These are phyloP conservation scores for Oscheius onirici DNA, from an alignment of 2,888 invertebrate genomes.

Conservation along the genomic window DNA sequence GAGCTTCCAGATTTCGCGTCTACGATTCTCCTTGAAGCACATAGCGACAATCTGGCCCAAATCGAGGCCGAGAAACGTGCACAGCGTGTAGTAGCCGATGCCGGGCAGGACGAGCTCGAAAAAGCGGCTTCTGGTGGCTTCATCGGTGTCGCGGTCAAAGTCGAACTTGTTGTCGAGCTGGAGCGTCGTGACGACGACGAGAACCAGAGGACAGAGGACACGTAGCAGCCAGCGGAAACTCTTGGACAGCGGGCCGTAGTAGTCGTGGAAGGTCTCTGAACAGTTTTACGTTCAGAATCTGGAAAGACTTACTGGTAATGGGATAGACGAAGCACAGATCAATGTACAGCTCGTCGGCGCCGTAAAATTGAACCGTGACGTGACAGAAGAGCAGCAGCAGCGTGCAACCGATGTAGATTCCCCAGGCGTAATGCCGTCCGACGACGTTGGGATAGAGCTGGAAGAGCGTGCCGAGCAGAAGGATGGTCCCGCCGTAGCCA, in stretches of 20 bases:
- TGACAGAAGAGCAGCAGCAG: not conserved
- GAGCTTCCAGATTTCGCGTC: too few species aligned
- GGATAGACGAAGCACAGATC: slow-evolving; percentile 5
- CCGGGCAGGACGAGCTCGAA: not conserved
- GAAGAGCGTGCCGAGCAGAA: not conserved
- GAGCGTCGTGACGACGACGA: not conserved
- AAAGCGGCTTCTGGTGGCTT: not conserved
- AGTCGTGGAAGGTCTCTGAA: not conserved
- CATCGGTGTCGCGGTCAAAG: not conserved
- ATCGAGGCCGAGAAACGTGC: too few species aligned
- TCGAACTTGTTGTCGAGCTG: not conserved
- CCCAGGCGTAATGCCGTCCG: not conserved
- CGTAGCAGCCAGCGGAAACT: not conserved
- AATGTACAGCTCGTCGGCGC: not conserved
- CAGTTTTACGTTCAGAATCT: not conserved
- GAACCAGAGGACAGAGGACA: not conserved
- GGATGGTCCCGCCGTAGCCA: not conserved
- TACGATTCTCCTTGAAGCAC: too few species aligned
- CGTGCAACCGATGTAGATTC: not conserved
- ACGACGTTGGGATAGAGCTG: not conserved
- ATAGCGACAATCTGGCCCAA: too few species aligned
- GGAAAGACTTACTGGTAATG: not conserved
- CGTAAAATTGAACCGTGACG: slow-evolving; percentile 4
- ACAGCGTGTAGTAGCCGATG: too few species aligned
- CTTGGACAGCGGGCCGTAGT: slow-evolving; percentile 1